Percentiles rank a stretch among this genome's conserved stretches.
These are phyloP conservation scores for Caenorhabditis becei DNA, from an alignment of 2,888 invertebrate species.

Conservation along the genomic window DNA sequence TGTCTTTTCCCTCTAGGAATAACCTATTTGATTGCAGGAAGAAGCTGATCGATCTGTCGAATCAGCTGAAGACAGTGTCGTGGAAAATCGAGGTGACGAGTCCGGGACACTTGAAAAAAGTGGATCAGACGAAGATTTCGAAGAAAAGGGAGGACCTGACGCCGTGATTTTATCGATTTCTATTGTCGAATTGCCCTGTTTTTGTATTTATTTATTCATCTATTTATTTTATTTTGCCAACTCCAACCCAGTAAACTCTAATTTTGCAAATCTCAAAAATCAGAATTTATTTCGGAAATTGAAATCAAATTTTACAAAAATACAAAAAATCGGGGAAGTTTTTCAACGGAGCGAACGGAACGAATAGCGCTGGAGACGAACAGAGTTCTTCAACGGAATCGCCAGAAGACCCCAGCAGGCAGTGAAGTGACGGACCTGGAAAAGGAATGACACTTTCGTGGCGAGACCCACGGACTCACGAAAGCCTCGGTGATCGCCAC, in stretches of 20 bases:
- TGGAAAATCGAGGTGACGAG: slow-evolving; percentile 68
- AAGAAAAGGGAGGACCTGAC: slow-evolving; percentile 27
- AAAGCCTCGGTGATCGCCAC: slow-evolving; percentile 64
- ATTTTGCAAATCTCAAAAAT: too few relatives aligned
- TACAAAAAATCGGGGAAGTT: not conserved
- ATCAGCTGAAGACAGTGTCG: slow-evolving; percentile 68
- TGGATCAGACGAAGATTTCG: slow-evolving; percentile 61
- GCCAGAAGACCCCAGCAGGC: slow-evolving; percentile 69
- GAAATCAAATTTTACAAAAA: not conserved
- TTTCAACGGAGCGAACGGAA: slow-evolving; percentile 59
- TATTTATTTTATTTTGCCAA: too few relatives aligned
- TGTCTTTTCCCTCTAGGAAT: not conserved
- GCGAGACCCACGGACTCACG: slow-evolving; percentile 14
- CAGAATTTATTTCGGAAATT: too few relatives aligned
- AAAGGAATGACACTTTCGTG: not conserved
- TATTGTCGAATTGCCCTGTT: not conserved
- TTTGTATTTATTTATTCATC: slow-evolving; percentile 12
- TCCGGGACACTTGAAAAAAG: slow-evolving; percentile 65
- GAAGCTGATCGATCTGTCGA: slow-evolving; percentile 55
- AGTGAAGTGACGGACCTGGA: slow-evolving; percentile 67
- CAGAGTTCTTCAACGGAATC: slow-evolving; percentile 60
- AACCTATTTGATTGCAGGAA: too few relatives aligned
- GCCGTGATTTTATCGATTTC: not conserved
- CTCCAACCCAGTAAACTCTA: too few relatives aligned
- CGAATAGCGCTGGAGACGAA: slow-evolving; percentile 67